phyloP scores from a whole-genome alignment of 2,888 invertebrate genomes.

The Cryptophagus acutangulus region DNA sequence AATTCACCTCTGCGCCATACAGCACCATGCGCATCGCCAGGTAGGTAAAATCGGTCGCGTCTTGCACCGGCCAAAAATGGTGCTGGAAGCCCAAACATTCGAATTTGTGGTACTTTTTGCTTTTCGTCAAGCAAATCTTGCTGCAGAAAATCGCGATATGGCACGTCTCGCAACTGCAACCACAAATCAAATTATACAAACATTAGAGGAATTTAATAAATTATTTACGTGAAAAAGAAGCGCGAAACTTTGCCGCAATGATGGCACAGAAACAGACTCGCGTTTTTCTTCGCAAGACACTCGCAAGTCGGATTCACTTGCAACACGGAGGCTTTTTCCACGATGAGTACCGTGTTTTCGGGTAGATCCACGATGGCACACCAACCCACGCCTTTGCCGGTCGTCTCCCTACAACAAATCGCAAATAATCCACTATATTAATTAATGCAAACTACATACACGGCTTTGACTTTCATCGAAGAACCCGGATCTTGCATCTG shows the following conservation, averaged over 20 bases:
- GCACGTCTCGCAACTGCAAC: neutral
- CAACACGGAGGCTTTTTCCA: conserved; percentile 27
- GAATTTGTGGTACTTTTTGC: conserved; percentile 29
- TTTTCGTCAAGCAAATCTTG: conserved; percentile 26
- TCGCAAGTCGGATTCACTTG: conserved; percentile 27
- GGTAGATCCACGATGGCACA: conserved; percentile 18
- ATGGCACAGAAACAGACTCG: too few species aligned
- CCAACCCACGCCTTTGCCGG: conserved; percentile 22
- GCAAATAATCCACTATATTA: too few species aligned
- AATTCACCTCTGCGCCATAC: conserved; percentile 26
- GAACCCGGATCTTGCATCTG: too few species aligned
- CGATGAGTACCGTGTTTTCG: conserved; percentile 22
- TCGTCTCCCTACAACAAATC: too few species aligned
- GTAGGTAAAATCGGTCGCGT: conserved; percentile 25
- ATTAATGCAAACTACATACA: too few species aligned
- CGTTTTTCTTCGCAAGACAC: too few species aligned
- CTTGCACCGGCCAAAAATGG: conserved; percentile 29
- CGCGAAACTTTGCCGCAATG: conserved; percentile 26
- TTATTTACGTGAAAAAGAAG: neutral
- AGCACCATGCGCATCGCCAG: conserved; percentile 31
- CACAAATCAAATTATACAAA: too few species aligned
- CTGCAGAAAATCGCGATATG: conserved; percentile 1
- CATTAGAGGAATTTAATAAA: neutral
- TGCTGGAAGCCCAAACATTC: conserved; percentile 34
- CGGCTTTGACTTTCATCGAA: too few species aligned